Conservation (phyloP, 2,113 vertebrate species). For the Vidua macroura region DNA sequence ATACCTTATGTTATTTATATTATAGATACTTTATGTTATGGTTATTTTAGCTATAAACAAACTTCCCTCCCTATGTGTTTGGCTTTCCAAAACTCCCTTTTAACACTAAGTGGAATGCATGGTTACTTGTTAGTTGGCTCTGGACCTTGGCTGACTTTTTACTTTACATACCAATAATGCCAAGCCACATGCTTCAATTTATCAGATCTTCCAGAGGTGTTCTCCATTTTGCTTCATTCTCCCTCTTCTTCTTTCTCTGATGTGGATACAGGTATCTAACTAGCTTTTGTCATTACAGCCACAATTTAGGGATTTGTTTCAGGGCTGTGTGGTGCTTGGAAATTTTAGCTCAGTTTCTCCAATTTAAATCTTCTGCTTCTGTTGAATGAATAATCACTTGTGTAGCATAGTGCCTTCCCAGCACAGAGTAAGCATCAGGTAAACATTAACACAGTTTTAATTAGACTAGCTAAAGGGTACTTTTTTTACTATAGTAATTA, state of each 20-base stretch:
- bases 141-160: slow-evolving; percentile 7
- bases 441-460: slow-evolving; percentile 1
- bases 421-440: background rate
- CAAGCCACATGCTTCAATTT: background rate
- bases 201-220: background rate
- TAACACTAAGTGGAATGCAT: background rate
- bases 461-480: background rate
- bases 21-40: no score
- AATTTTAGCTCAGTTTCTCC: background rate
- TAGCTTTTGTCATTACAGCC: background rate
- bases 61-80: background rate
- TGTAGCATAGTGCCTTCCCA: background rate
- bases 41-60: background rate
- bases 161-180: background rate
- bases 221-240: background rate
- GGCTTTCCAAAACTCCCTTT: background rate
- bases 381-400: background rate
- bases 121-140: background rate
- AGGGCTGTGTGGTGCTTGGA: background rate
- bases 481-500: background rate
- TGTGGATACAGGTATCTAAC: background rate
- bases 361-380: background rate
- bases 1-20: no score
- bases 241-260: background rate
- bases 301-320: background rate